Percentiles rank a stretch among this genome's conserved stretches.
phyloP scores from a whole-genome alignment of 2,113 vertebrate genomes.

The Dendropsophus ebraccatus region DNA sequence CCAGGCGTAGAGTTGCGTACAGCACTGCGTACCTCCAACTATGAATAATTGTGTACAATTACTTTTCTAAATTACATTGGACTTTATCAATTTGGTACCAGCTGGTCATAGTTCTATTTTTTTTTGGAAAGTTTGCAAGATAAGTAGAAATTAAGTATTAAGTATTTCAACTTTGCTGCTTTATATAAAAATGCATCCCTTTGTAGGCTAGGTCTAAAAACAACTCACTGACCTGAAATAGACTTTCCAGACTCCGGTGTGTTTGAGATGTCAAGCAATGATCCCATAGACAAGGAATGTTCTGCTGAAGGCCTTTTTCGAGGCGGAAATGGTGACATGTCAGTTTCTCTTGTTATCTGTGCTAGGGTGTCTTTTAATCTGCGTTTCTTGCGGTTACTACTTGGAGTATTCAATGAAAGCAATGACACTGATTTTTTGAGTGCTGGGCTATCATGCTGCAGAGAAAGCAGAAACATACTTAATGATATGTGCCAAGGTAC shows the following conservation, averaged over 20 bases:
- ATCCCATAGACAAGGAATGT: conserved; percentile 89
- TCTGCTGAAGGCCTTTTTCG: conserved; percentile 92
- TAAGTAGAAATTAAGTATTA: too few relatives aligned
- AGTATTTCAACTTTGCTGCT: too few relatives aligned
- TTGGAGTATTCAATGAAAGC: conserved; percentile 92
- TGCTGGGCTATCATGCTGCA: conserved; percentile 86
- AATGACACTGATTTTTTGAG: conserved; percentile 94
- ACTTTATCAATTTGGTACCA: too few relatives aligned
- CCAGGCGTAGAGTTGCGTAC: too few relatives aligned
- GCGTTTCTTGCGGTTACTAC: conserved; percentile 90
- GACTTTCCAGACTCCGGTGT: conserved; percentile 86
- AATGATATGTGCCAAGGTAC: neutral
- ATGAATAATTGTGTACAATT: too few relatives aligned
- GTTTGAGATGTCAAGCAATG: conserved; percentile 94
- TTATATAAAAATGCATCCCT: too few relatives aligned
- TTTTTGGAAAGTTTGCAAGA: too few relatives aligned
- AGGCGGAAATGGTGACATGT: conserved; percentile 91
- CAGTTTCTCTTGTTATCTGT: conserved; percentile 89
- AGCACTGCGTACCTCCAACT: too few relatives aligned
- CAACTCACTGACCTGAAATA: conserved; percentile 77
- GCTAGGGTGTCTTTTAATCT: conserved; percentile 91
- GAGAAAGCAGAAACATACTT: conserved; percentile 44
- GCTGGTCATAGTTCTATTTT: too few relatives aligned
- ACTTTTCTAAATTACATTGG: too few relatives aligned
- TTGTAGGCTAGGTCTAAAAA: too few relatives aligned